Percentiles rank a stretch among this genome's conserved stretches.
phyloP scores from a whole-genome alignment of 1,140 invertebrate genomes.

The Meloidogyne chitwoodi region DNA sequence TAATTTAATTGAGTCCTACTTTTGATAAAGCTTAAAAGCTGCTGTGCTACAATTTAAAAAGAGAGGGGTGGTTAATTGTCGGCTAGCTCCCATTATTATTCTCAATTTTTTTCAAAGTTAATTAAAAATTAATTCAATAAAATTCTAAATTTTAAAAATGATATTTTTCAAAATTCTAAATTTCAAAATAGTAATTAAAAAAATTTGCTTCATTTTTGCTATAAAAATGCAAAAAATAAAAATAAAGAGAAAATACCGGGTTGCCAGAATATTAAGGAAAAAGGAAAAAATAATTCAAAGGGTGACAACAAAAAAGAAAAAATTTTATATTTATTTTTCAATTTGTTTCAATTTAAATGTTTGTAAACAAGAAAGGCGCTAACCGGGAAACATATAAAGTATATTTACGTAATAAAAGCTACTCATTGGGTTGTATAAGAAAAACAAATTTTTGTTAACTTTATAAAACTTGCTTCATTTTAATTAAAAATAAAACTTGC shows the following conservation, averaged over 20 bases:
- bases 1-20: no score
- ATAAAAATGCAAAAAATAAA: not conserved
- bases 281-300: no score
- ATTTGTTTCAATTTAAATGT: not conserved
- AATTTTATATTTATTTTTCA: not conserved
- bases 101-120: no score
- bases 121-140: no score
- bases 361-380: not conserved
- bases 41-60: no score
- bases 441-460: not conserved
- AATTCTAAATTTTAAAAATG: no score
- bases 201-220: not conserved
- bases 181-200: not conserved
- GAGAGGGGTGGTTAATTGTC: not conserved
- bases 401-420: not conserved
- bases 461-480: not conserved
- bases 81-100: not conserved
- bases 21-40: no score
- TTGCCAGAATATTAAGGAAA: not conserved
- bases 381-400: not conserved
- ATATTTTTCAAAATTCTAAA: no score
- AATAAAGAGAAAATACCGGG: not conserved
- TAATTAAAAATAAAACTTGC: not conserved
- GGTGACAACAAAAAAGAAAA: not conserved
- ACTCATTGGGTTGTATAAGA: not conserved